A percentile compares a stretch with the other conserved stretches of the same genome.
Evolutionary conservation across 2,113 vertebrate species (phyloP).

Genomic region (Naja naja): DNA sequence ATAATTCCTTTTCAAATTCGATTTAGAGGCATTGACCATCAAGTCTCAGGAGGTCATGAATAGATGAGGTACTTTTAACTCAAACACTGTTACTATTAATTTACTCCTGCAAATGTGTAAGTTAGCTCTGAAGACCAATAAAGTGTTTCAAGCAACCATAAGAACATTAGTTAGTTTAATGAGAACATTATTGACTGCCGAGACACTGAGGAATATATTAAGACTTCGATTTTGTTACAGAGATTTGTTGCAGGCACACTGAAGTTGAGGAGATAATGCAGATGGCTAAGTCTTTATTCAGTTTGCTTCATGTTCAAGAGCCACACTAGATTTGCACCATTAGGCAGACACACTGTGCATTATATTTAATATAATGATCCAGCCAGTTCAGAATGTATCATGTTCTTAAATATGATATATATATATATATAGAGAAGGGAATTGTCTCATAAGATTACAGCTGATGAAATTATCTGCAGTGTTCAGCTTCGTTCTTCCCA

Average conservation of each 20-base stretch:
- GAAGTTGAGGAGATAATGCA: conserved; percentile 30
- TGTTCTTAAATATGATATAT: too few relatives aligned
- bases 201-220: conserved; percentile 19
- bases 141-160: conserved; percentile 43
- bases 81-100: conserved; percentile 42
- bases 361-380: neutral
- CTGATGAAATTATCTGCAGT: too few relatives aligned
- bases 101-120: conserved; percentile 49
- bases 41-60: conserved; percentile 24
- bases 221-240: conserved; percentile 40
- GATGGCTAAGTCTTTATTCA: conserved; percentile 12
- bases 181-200: conserved; percentile 28
- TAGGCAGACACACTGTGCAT: neutral
- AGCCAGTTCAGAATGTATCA: neutral
- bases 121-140: conserved; percentile 44
- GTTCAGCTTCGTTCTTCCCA: too few relatives aligned
- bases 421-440: too few relatives aligned
- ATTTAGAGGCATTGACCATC: conserved; percentile 31
- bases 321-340: neutral
- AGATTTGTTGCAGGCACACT: conserved; percentile 16
- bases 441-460: too few relatives aligned
- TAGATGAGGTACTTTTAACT: conserved; percentile 43
- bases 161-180: conserved; percentile 50
- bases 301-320: conserved; percentile 22
- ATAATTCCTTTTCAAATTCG: conserved; percentile 22